Percentiles rank a stretch among this genome's conserved stretches.
Evolutionary conservation across 2,113 vertebrate genomes (phyloP).

Genomic region (Takifugu bimaculatus): DNA sequence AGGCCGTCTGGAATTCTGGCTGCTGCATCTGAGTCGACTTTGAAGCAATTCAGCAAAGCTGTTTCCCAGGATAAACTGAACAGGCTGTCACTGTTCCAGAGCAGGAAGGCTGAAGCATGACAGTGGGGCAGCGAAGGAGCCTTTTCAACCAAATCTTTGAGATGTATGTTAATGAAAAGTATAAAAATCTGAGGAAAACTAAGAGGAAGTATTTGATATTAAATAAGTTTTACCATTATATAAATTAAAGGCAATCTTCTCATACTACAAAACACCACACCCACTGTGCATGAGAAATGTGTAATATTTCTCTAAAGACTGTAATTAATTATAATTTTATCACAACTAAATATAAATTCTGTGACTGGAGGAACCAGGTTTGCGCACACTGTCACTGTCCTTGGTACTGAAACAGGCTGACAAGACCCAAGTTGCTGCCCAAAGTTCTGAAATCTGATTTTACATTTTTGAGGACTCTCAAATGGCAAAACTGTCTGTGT

Average conservation of each 20-base stretch:
- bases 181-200: background rate
- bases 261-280: too few relatives aligned
- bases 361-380: background rate
- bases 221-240: too few relatives aligned
- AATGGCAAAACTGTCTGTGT: too few relatives aligned
- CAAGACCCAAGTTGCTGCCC: slow-evolving; percentile 23
- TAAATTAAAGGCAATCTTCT: too few relatives aligned
- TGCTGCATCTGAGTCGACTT: slow-evolving; percentile 61
- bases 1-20: slow-evolving; percentile 67
- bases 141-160: background rate
- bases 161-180: background rate
- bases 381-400: slow-evolving; percentile 27
- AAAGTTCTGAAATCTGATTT: background rate
- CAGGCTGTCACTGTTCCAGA: slow-evolving; percentile 56
- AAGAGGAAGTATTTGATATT: too few relatives aligned
- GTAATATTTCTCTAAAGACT: too few relatives aligned
- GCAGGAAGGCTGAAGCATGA: slow-evolving; percentile 11
- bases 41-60: slow-evolving; percentile 59
- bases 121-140: background rate
- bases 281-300: too few relatives aligned
- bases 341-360: too few relatives aligned
- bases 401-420: slow-evolving; percentile 41
- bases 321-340: too few relatives aligned
- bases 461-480: too few relatives aligned
- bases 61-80: slow-evolving; percentile 52